Evolutionary conservation across 2,797 vertebrate species (phyloP).

Genomic region (Vultur gryphus): DNA sequence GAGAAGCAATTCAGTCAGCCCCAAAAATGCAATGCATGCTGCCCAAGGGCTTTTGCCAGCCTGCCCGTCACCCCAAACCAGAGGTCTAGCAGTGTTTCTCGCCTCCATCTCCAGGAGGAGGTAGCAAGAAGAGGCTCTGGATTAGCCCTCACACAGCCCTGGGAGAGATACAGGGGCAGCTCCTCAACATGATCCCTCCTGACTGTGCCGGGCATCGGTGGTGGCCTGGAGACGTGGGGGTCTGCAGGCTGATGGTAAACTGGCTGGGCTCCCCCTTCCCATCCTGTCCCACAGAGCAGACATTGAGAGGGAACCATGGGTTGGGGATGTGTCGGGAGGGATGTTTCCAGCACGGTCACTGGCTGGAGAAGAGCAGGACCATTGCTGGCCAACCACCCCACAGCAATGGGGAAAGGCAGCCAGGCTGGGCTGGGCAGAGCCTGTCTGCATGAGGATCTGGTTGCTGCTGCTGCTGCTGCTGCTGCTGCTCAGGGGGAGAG

Average conservation of each 20-base stretch:
- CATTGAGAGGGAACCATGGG: not conserved
- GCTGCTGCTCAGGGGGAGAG: not conserved
- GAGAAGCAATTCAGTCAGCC: not conserved
- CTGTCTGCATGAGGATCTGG: not conserved
- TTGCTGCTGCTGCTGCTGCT: not conserved
- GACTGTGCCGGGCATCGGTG: rapidly evolving
- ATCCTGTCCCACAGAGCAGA: rapidly evolving
- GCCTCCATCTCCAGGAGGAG: not conserved
- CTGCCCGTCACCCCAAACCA: not conserved
- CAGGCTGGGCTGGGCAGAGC: not conserved
- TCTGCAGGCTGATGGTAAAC: not conserved
- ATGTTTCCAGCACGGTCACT: not conserved
- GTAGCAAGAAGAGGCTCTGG: not conserved
- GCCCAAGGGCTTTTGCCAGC: not conserved
- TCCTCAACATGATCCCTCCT: rapidly evolving
- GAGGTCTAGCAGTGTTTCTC: not conserved
- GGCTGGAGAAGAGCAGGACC: not conserved
- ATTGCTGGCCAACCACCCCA: not conserved
- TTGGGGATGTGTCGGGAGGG: not conserved
- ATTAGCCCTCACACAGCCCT: not conserved
- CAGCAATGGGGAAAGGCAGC: not conserved
- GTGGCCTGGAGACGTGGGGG: not conserved
- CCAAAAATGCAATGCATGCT: not conserved
- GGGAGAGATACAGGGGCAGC: not conserved
- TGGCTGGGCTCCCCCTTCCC: not conserved